Evolutionary conservation across 2,113 vertebrate species (phyloP).

Genomic region (Hassar affinis): DNA sequence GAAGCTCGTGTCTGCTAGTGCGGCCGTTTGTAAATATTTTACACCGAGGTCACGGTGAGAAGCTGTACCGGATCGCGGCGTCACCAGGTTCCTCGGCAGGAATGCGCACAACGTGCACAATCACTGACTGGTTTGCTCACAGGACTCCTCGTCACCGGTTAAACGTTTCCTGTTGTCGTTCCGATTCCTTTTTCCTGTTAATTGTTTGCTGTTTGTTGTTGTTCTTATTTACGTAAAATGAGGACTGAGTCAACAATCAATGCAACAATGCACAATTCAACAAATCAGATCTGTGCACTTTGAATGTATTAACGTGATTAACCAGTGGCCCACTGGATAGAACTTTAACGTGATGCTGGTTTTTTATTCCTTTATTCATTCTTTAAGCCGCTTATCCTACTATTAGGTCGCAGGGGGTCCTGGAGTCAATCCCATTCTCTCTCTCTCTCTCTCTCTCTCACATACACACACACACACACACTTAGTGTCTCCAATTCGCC

Average conservation of each 20-base stretch:
- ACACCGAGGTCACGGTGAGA: not conserved
- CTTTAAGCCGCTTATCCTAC: too few species aligned
- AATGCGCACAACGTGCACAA: not conserved
- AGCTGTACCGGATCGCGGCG: not conserved
- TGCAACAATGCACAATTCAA: not conserved
- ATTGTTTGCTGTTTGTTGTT: slow-evolving; percentile 30
- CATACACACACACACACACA: too few species aligned
- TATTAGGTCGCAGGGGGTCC: too few species aligned
- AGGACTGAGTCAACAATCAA: not conserved
- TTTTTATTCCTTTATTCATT: too few species aligned
- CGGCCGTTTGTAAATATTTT: not conserved
- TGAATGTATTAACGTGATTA: not conserved
- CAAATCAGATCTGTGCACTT: not conserved
- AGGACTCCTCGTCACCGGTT: not conserved
- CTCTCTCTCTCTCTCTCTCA: too few species aligned
- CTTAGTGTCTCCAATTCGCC: too few species aligned
- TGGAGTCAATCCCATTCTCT: too few species aligned
- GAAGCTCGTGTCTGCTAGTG: not conserved
- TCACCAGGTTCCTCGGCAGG: too few species aligned
- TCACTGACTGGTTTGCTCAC: not conserved
- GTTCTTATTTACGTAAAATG: slow-evolving; percentile 1
- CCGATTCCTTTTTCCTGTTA: slow-evolving; percentile 25
- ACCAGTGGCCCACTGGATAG: not conserved
- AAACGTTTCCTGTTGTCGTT: slow-evolving; percentile 24
- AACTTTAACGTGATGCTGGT: not conserved